Base-by-base conservation (phyloP, 1,140 invertebrate genomes). In the Dreissena polymorpha region DNA sequence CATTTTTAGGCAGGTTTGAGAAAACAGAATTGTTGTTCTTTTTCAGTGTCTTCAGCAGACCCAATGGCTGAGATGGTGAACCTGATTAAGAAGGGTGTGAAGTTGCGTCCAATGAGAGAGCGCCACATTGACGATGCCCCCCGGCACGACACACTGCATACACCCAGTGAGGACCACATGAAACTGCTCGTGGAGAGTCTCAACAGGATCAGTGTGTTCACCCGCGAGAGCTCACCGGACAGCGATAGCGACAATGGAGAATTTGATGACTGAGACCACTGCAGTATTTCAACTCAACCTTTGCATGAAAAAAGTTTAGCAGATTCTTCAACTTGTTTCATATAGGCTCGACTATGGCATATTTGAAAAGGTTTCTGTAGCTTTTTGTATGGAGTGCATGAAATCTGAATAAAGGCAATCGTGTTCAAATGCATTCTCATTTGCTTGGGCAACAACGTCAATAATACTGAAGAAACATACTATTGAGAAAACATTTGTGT, bases 41-140 rank as follows among this genome's bases (percentile, higher is more conserved):
- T 68, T 71, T 39, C 39, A 67, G 55, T 18, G 39, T 14, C 67
- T 5, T 70, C 25, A 63, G 50, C 68, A 23, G 84, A 86, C 74
- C 88, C 88, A 8, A 85, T 89, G 79, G 51, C 70, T 29, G 79
- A 86, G 65, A 88, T 89, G 75, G 67, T 89, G 25, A 72, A 73
- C 27, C 70, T 89, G 57, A 89, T 89, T 13, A 81, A 83, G 16
- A 88, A 87, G 69, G 85, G 86, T 2, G 85, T 88, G 13, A 86
- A 88, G 67, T 60, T 89, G 51, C 81, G 84, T n/a, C 63, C 73
- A 16, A 77, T 87, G 39, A 63, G 73, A 49, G 81, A 86, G 29
- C 25, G 53, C 0, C 60, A 57, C 49, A 14, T 25, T 3, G 25
- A 53, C n/a, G 25, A 49, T 5, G 23, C 18, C 0, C n/a, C 16